Percentiles rank a stretch among this genome's conserved stretches.
Conservation (phyloP, 2,888 invertebrate species). For the Sipunculus nudus region DNA sequence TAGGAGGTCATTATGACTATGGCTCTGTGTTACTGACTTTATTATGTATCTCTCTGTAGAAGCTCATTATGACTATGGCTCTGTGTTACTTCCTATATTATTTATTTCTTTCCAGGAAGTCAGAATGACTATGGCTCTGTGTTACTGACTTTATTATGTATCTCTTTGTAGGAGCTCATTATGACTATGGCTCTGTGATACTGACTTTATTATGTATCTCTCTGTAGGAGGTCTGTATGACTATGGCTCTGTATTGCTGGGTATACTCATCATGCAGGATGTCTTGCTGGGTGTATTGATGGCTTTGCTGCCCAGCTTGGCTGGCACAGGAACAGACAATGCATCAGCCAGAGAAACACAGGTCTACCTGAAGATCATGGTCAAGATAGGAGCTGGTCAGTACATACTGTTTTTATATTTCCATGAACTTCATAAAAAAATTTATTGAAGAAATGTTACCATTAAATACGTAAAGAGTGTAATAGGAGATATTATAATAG, state of each 20-base stretch:
- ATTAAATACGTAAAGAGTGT: too few relatives aligned
- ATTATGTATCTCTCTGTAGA: too few relatives aligned
- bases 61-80: too few relatives aligned
- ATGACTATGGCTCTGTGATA: background rate
- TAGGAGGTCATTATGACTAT: too few relatives aligned
- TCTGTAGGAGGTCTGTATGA: constrained; percentile 30
- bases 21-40: too few relatives aligned
- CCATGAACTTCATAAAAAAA: too few relatives aligned
- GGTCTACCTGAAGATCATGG: too few relatives aligned
- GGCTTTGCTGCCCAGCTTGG: constrained; percentile 42
- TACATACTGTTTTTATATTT: too few relatives aligned
- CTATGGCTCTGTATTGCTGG: constrained; percentile 40
- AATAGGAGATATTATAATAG: too few relatives aligned
- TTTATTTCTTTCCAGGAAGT: background rate
- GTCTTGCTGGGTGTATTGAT: constrained; percentile 43
- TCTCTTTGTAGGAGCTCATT: background rate
- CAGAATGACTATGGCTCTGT: background rate
- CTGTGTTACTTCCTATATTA: background rate
- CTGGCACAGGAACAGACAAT: constrained; percentile 13
- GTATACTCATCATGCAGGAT: constrained; percentile 47
- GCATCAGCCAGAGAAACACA: background rate
- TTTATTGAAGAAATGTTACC: too few relatives aligned
- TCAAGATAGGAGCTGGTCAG: too few relatives aligned
- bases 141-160: background rate
- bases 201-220: too few relatives aligned